Evolutionary conservation across 1,140 invertebrate species (phyloP), one percentile per base, ranked within the genome.

Genomic region (Conus betulinus): DNA sequence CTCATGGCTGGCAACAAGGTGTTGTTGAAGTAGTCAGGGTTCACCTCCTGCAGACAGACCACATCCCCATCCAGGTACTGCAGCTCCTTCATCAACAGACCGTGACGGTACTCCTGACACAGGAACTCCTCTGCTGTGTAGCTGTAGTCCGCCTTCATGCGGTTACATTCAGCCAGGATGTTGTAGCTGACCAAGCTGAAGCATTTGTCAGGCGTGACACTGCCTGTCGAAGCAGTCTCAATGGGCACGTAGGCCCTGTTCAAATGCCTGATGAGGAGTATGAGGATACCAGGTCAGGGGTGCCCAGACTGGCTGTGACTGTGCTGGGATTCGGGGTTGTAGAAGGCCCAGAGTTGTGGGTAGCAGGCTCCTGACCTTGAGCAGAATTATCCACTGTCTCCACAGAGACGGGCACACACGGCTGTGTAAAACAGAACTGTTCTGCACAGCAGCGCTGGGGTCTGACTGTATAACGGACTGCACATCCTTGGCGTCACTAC

Each of bases 1-100:
- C 83, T 90, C 89, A 95, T 90, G n/a, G 88, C 89, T 39, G 94
- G 93, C 55, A 90, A 51, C 39, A 95, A 88, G 6, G 85, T 88
- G 13, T 89, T 82, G 17, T 85, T 89, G 87, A 90, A 95, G 89
- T 93, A 94, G 1, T 89, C 60, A 83, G 93, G 92, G 79, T 90
- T 92, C 15, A 95, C 94, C 89, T 95, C 95, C 84, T 95, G 95
- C 86, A 95, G 74, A 91, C 95, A 95, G 17, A 95, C 87, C 23
- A 95, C 87, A 90, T 95, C 95, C 27, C 89, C 93, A 90, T 94
- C 93, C 20, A 95, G 88, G 82, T 92, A 94, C 11, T 90, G 81
- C 10, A 95, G 53, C 83, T 95, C 95, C 71, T 92, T 87, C 91
- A 95, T 91, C 53, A 95, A 63, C 84, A 92, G 91, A 11, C 87